phyloP scores from a whole-genome alignment of 2,113 vertebrate genomes.

The Vidua macroura region DNA sequence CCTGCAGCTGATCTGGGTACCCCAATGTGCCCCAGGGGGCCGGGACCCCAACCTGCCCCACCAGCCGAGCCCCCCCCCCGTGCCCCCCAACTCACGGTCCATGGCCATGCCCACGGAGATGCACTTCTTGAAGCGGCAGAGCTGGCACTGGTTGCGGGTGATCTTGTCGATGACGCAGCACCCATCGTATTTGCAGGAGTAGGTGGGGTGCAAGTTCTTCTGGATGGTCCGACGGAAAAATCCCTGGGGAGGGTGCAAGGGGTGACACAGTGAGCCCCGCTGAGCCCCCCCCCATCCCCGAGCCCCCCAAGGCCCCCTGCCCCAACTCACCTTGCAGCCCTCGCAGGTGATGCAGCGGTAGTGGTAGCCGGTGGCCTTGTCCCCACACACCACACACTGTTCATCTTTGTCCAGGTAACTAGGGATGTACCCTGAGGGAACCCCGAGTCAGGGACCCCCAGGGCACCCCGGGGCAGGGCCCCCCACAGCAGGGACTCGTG shows the following conservation, averaged over 20 bases:
- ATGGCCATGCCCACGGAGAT: slow-evolving; percentile 88
- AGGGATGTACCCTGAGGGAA: slow-evolving; percentile 87
- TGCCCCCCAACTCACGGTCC: slow-evolving; percentile 71
- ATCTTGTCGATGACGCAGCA: slow-evolving; percentile 98
- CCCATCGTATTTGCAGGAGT: slow-evolving; percentile 95
- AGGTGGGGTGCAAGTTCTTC: slow-evolving; percentile 94
- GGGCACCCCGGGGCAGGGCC: not conserved
- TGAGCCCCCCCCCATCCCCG: not conserved
- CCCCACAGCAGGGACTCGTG: not conserved
- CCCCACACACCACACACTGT: slow-evolving; percentile 93
- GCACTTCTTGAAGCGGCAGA: slow-evolving; percentile 97
- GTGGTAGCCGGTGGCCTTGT: slow-evolving; percentile 95
- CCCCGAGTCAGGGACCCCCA: not conserved
- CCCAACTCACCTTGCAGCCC: slow-evolving; percentile 87
- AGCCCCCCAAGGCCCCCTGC: no score
- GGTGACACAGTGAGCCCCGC: not conserved
- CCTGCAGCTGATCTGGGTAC: not conserved
- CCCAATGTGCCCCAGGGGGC: accelerated
- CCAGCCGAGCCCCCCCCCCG: not conserved
- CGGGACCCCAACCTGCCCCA: not conserved
- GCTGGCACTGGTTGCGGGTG: slow-evolving; percentile 98
- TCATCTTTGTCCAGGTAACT: slow-evolving; percentile 98
- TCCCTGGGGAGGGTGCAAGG: slow-evolving; percentile 70
- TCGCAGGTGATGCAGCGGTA: slow-evolving; percentile 97
- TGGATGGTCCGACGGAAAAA: slow-evolving; percentile 98